These are phyloP conservation scores for Nomada fucata DNA, from an alignment of 2,888 invertebrate species.

Conservation along the genomic window DNA sequence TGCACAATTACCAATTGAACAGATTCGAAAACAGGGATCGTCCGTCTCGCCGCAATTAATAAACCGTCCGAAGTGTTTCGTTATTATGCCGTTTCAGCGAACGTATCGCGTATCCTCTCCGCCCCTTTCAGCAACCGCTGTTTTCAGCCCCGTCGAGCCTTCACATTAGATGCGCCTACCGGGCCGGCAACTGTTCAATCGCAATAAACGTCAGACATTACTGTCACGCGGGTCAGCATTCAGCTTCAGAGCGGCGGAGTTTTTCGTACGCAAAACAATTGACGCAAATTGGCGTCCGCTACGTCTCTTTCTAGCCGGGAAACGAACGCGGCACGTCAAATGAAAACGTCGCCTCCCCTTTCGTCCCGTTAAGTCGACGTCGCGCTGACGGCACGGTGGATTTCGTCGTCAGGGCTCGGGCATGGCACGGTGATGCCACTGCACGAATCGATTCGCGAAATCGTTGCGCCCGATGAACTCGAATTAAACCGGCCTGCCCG, in stretches of 20 bases:
- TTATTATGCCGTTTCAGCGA: slow-evolving; percentile 3
- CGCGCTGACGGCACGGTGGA: not conserved
- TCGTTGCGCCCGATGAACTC: slow-evolving; percentile 18
- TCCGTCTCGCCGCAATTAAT: too few species aligned
- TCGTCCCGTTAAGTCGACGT: slow-evolving; percentile 7
- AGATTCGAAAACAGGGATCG: too few species aligned
- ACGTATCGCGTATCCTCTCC: slow-evolving; percentile 4
- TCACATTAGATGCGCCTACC: slow-evolving; percentile 34
- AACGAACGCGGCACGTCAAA: not conserved
- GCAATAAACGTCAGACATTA: slow-evolving; percentile 38
- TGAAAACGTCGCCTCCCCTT: slow-evolving; percentile 2
- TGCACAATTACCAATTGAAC: too few species aligned
- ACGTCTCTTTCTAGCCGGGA: not conserved
- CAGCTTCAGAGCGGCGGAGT: slow-evolving; percentile 26
- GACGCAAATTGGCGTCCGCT: slow-evolving; percentile 19
- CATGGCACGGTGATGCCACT: too few species aligned
- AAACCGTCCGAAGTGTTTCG: not conserved
- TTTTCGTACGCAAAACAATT: slow-evolving; percentile 20
- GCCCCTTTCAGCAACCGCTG: not conserved
- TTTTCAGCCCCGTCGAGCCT: slow-evolving; percentile 20
- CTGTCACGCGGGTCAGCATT: slow-evolving; percentile 27
- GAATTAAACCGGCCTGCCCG: slow-evolving; percentile 16
- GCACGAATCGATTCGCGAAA: slow-evolving; percentile 19
- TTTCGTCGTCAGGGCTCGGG: not conserved
- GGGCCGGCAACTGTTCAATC: slow-evolving; percentile 37